Base-by-base conservation (phyloP, 2,888 invertebrate genomes). In the Hydriomena furcata region DNA sequence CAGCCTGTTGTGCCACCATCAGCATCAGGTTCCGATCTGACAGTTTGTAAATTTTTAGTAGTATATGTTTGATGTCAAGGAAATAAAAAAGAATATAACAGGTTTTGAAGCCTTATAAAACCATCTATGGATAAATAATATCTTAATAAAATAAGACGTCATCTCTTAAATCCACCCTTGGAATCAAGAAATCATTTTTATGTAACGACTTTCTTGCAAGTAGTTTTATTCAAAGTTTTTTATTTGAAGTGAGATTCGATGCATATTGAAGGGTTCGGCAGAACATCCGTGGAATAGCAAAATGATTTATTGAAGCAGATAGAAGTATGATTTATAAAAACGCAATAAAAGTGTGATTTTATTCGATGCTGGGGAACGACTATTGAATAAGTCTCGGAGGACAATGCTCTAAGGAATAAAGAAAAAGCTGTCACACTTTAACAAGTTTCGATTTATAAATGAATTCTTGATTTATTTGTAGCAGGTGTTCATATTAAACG, bases 111-210 rank as follows among this genome's bases (percentile, higher is more conserved):
- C n/a, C n/a, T n/a, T n/a, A n/a, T n/a, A n/a, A n/a, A n/a, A n/a
- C n/a, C n/a, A n/a, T n/a, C n/a, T n/a, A n/a, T n/a, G n/a, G n/a
- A n/a, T n/a, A n/a, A n/a, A n/a, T n/a, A n/a, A n/a, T n/a, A n/a
- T n/a, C n/a, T n/a, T n/a, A n/a, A n/a, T n/a, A n/a, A 17, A 17
- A 2, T 17, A 17, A 17, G 17, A 11, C 1, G 12, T 23, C 10
- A 10, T 10, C 23, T 8, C 23, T 8, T 3, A 27, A 40, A 65
- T 67, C 65, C 59, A 55, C 64, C 60, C 43, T 56, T 58, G 43
- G 55, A 60, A 65, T 65, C 55, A 52, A 66, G 60, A 64, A 66
- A 68, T 71, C 65, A 71, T 71, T 66, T 65, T 65, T 36, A 36
- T 57, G 25, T 35, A 59, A 55, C 44, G 52, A 42, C 47, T 68